phyloP scores from a whole-genome alignment of 2,888 invertebrate genomes.

The Megamerina dolium region DNA sequence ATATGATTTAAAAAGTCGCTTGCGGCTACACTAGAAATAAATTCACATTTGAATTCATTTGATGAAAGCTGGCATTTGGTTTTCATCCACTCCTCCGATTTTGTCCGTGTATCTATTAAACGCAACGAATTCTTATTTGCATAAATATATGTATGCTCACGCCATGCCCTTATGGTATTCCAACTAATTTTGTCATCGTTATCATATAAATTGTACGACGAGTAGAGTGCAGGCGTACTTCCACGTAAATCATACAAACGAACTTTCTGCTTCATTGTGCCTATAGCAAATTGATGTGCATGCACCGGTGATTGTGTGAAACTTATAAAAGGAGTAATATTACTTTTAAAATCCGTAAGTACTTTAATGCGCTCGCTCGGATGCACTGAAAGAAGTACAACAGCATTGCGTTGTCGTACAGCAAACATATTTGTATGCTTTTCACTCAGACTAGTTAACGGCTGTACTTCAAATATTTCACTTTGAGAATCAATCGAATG shows the following conservation, averaged over 20 bases:
- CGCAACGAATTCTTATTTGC: slow-evolving; percentile 30
- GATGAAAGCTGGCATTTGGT: slow-evolving; percentile 11
- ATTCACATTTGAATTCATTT: slow-evolving; percentile 27
- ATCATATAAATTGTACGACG: slow-evolving; percentile 19
- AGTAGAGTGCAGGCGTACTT: slow-evolving; percentile 12
- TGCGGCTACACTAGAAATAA: slow-evolving; percentile 30
- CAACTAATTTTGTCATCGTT: slow-evolving; percentile 25
- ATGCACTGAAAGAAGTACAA: slow-evolving; percentile 30
- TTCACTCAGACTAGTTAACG: slow-evolving; percentile 16
- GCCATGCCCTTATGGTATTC: slow-evolving; percentile 30
- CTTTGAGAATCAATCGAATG: slow-evolving; percentile 6
- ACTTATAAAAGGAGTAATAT: slow-evolving; percentile 35
- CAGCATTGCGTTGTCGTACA: slow-evolving; percentile 28
- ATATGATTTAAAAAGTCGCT: slow-evolving; percentile 36
- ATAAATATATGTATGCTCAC: slow-evolving; percentile 34
- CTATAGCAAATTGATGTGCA: slow-evolving; percentile 28
- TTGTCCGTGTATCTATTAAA: slow-evolving; percentile 34
- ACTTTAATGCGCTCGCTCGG: slow-evolving; percentile 5
- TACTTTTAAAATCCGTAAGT: slow-evolving; percentile 21
- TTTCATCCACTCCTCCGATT: slow-evolving; percentile 24
- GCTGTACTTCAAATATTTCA: slow-evolving; percentile 39
- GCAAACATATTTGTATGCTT: slow-evolving; percentile 26
- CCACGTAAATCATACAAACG: slow-evolving; percentile 29
- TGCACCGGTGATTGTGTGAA: slow-evolving; percentile 28
- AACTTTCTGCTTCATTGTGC: slow-evolving; percentile 35